Conservation (phyloP, 2,888 invertebrate genomes). For the Hydropsyche betteni region DNA sequence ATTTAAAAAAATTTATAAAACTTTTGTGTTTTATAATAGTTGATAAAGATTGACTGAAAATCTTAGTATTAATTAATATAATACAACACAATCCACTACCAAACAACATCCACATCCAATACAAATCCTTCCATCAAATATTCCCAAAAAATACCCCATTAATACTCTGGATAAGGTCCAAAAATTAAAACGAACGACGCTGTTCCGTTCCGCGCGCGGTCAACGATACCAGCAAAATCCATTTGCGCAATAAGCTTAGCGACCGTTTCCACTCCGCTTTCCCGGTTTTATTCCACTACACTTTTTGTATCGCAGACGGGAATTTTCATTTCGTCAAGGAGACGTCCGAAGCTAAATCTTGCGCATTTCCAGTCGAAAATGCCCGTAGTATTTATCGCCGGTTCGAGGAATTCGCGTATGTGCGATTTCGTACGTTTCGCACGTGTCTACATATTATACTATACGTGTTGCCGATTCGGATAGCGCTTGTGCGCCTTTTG, state of each 20-base stretch:
- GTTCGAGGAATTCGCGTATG: too few species aligned
- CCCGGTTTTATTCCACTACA: not conserved
- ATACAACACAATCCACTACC: too few species aligned
- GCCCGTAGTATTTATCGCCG: too few species aligned
- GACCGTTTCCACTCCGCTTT: not conserved
- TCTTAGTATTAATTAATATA: too few species aligned
- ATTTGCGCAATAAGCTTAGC: constrained; percentile 32
- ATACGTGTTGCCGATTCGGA: too few species aligned
- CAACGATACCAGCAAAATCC: constrained; percentile 30
- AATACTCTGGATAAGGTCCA: constrained; percentile 19
- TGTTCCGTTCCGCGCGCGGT: constrained; percentile 2
- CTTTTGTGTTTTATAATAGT: too few species aligned
- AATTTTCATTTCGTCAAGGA: not conserved
- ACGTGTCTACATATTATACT: too few species aligned
- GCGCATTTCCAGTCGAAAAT: not conserved
- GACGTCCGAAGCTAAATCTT: not conserved
- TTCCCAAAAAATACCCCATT: not conserved
- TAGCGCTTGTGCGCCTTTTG: too few species aligned
- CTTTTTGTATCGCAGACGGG: not conserved
- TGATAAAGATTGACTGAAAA: too few species aligned
- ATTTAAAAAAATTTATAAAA: too few species aligned
- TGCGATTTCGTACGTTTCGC: too few species aligned
- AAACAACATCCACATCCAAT: too few species aligned
- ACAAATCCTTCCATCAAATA: not conserved
- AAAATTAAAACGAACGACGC: constrained; percentile 14